Conservation (phyloP, 2,888 invertebrate genomes). For the Cinara cedri region DNA sequence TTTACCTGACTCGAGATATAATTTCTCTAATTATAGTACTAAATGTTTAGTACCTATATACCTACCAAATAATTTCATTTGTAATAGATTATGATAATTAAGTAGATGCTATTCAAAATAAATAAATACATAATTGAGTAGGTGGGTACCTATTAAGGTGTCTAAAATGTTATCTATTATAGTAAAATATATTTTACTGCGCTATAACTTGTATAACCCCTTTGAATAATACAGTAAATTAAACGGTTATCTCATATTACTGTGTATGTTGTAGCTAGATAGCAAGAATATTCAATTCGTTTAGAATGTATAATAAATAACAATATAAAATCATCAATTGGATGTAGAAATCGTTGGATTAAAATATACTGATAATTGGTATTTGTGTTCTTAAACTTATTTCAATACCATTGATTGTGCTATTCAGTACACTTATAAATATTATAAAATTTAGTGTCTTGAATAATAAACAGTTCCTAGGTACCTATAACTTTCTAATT, state of each 20-base stretch:
- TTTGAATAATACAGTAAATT: not conserved
- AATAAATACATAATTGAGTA: no score
- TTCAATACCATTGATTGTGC: not conserved
- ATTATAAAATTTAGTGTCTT: not conserved
- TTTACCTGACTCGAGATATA: no score
- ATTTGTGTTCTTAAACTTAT: not conserved
- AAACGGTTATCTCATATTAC: not conserved
- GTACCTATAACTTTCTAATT: constrained; percentile 26
- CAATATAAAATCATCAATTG: not conserved
- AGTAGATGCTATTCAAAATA: no score
- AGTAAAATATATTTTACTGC: not conserved
- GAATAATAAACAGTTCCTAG: constrained; percentile 20
- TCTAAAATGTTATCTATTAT: not conserved
- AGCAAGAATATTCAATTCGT: not conserved
- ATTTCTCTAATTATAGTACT: no score
- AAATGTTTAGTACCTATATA: no score
- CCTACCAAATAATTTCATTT: no score
- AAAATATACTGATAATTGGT: not conserved
- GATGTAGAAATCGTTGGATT: not conserved
- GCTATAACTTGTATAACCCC: no score
- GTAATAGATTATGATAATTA: no score
- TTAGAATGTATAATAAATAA: not conserved
- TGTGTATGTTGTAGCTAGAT: not conserved
- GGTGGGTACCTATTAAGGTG: not conserved
- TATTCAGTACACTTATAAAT: not conserved